Evolutionary conservation across 1,140 invertebrate genomes (phyloP).

Genomic region (Calephelis nemesis): DNA sequence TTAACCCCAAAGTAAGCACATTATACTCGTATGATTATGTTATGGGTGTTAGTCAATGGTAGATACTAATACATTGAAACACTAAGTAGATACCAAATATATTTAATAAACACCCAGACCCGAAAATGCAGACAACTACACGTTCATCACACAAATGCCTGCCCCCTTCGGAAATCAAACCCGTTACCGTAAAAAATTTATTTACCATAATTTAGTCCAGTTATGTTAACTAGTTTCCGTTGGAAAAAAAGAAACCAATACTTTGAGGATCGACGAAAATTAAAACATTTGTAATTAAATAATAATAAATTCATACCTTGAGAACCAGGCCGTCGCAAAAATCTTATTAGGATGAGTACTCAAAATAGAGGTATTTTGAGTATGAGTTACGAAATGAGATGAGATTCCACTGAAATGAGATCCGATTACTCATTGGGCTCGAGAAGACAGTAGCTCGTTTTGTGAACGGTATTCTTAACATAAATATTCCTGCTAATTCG

Average conservation of each 20-base stretch:
- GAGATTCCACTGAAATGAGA: slow-evolving; percentile 40
- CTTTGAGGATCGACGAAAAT: background rate
- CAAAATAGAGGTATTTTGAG: slow-evolving; percentile 34
- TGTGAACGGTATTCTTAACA: slow-evolving; percentile 33
- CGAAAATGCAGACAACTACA: no score
- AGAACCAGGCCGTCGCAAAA: background rate
- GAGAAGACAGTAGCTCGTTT: slow-evolving; percentile 64
- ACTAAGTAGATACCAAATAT: no score
- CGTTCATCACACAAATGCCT: no score
- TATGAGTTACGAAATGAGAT: slow-evolving; percentile 45
- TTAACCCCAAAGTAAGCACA: no score
- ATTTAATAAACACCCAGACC: no score
- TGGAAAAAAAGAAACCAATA: no score
- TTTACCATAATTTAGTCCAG: no score
- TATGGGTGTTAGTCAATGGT: no score
- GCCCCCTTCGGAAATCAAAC: no score
- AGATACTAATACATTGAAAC: no score
- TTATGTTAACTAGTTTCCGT: background rate
- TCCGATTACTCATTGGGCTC: slow-evolving; percentile 55
- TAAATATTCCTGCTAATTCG: slow-evolving; percentile 44
- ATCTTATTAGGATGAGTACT: slow-evolving; percentile 7
- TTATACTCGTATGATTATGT: no score
- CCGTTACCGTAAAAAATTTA: no score
- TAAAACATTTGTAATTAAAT: background rate
- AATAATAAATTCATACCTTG: background rate